phyloP scores from a whole-genome alignment of 2,797 vertebrate species.

The Falco peregrinus region DNA sequence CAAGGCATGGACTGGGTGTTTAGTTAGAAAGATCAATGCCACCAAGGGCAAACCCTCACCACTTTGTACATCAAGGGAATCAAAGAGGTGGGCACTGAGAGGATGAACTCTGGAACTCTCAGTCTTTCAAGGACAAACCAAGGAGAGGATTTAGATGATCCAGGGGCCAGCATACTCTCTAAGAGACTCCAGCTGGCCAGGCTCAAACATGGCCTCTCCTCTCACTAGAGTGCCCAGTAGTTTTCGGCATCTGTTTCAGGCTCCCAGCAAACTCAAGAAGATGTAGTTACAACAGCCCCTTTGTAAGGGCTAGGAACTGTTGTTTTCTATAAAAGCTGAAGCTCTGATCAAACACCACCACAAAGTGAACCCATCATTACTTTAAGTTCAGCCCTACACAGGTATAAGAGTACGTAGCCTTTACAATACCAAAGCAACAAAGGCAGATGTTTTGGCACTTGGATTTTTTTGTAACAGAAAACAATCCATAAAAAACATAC shows the following conservation, averaged over 20 bases:
- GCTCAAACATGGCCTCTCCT: neutral
- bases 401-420: neutral
- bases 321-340: neutral
- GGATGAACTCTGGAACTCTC: neutral
- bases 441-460: neutral
- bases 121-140: neutral
- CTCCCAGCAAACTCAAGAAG: neutral
- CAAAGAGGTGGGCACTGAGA: neutral
- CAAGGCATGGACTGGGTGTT: neutral
- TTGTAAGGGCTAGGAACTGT: accelerated
- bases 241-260: neutral
- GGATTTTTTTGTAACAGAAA: neutral
- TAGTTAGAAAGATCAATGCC: neutral
- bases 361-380: neutral
- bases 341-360: neutral
- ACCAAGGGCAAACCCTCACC: neutral
- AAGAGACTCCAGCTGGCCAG: neutral
- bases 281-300: neutral
- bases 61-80: neutral
- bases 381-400: neutral
- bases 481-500: neutral
- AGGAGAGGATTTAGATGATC: neutral
- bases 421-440: neutral
- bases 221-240: neutral
- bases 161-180: neutral